Evolutionary conservation across 2,797 vertebrate species (phyloP).

Genomic region (Phrynocephalus guinanensis): DNA sequence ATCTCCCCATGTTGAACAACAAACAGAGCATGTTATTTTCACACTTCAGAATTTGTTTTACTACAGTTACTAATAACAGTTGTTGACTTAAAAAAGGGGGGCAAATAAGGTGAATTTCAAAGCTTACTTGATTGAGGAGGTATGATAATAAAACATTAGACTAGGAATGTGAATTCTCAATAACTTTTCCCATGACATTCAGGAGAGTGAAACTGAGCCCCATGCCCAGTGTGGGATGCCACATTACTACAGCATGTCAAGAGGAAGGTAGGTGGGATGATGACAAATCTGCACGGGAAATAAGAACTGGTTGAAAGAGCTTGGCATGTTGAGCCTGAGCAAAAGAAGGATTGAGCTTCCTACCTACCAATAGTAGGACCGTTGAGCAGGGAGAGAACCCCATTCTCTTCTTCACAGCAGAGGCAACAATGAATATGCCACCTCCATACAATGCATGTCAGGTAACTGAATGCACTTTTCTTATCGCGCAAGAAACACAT

Average conservation of each 20-base stretch:
- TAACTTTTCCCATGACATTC: neutral
- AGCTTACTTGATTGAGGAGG: constrained; percentile 47
- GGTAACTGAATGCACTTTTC: neutral
- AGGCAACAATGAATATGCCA: neutral
- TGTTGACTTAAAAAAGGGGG: constrained; percentile 59
- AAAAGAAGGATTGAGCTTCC: neutral
- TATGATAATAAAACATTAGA: neutral
- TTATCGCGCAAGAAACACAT: too few relatives aligned
- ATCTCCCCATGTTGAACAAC: constrained; percentile 66
- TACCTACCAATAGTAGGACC: too few relatives aligned
- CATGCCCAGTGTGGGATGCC: too few relatives aligned
- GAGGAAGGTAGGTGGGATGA: neutral
- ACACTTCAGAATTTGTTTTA: constrained; percentile 71
- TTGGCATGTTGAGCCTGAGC: neutral
- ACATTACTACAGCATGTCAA: neutral
- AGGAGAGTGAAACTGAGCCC: neutral
- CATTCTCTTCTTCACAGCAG: too few relatives aligned
- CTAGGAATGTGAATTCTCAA: neutral
- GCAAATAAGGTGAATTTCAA: constrained; percentile 65
- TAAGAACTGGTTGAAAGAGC: neutral
- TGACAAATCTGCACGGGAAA: neutral
- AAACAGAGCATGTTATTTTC: constrained; percentile 72
- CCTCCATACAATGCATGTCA: neutral
- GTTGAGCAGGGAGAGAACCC: too few relatives aligned
- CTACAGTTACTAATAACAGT: constrained; percentile 64